A percentile compares a stretch with the other conserved stretches of the same genome.
These are phyloP conservation scores for Agrilus planipennis DNA, from an alignment of 1,140 invertebrate species.

Conservation along the genomic window DNA sequence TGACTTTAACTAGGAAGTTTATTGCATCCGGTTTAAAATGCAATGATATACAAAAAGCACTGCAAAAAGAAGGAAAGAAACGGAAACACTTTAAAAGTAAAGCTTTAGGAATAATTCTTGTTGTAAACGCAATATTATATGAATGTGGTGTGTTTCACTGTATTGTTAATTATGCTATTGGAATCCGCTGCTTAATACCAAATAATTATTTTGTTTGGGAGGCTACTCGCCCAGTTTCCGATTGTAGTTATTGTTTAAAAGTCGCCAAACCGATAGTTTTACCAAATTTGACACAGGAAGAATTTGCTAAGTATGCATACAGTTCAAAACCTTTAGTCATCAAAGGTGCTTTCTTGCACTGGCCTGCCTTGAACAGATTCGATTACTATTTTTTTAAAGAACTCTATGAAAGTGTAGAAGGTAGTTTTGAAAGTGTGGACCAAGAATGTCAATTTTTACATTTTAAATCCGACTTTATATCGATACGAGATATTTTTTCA, in stretches of 20 bases:
- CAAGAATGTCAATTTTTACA: conserved; percentile 82
- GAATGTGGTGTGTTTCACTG: conserved; percentile 8
- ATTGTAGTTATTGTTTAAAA: conserved; percentile 60
- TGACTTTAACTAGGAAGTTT: conserved; percentile 3
- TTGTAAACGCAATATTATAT: no score
- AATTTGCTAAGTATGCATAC: conserved; percentile 62
- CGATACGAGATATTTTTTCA: conserved; percentile 63
- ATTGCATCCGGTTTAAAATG: conserved; percentile 7
- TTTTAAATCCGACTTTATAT: conserved; percentile 74
- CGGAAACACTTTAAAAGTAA: neutral
- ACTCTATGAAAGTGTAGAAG: conserved; percentile 54
- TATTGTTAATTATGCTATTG: conserved; percentile 23
- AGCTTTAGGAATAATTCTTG: conserved; percentile 1
- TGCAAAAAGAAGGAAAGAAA: conserved; percentile 1
- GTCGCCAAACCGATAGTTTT: conserved; percentile 43
- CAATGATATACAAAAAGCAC: neutral
- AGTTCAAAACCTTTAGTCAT: conserved; percentile 69
- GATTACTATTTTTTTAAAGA: conserved; percentile 64
- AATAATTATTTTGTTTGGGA: conserved; percentile 80
- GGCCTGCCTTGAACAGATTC: conserved; percentile 63
- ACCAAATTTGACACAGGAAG: conserved; percentile 49
- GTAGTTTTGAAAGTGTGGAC: conserved; percentile 53
- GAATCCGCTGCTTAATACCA: conserved; percentile 58
- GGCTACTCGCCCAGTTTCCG: conserved; percentile 66
- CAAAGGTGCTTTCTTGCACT: conserved; percentile 60